Percentiles rank a stretch among this genome's conserved stretches.
Evolutionary conservation across 1,140 invertebrate genomes (phyloP).

Genomic region (Colletes gigas): DNA sequence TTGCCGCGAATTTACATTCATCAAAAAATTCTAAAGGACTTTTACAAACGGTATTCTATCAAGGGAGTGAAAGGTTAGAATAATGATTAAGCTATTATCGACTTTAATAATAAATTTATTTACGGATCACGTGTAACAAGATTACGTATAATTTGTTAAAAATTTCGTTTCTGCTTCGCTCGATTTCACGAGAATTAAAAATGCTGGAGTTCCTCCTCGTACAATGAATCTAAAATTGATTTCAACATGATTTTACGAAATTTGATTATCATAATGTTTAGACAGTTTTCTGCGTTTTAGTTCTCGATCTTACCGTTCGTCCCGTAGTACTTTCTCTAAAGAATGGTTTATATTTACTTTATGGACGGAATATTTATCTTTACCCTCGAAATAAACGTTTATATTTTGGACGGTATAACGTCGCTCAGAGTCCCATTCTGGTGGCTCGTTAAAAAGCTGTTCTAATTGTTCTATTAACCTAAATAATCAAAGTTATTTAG

Average conservation of each 20-base stretch:
- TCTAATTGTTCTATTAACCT: conserved; percentile 88
- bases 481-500: conserved; percentile 28
- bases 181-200: conserved; percentile 79
- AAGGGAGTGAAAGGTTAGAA: not conserved
- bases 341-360: conserved; percentile 83
- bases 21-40: not conserved
- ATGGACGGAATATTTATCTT: conserved; percentile 84
- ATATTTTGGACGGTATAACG: conserved; percentile 86
- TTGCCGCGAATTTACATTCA: not conserved
- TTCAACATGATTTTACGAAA: conserved; percentile 29
- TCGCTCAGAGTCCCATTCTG: conserved; percentile 88
- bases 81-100: not conserved
- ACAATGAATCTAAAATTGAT: conserved; percentile 79
- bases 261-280: conserved; percentile 16
- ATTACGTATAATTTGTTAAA: conserved; percentile 68
- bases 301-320: conserved; percentile 81
- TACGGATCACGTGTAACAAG: not conserved
- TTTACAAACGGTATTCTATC: not conserved
- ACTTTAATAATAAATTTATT: conserved; percentile 16
- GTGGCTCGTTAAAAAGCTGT: conserved; percentile 86
- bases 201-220: conserved; percentile 80
- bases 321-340: conserved; percentile 84
- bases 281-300: not conserved
- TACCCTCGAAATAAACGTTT: conserved; percentile 91
- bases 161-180: conserved; percentile 78